These are phyloP conservation scores for Zaprionus vittiger DNA, from an alignment of 1,140 invertebrate species.

Conservation along the genomic window DNA sequence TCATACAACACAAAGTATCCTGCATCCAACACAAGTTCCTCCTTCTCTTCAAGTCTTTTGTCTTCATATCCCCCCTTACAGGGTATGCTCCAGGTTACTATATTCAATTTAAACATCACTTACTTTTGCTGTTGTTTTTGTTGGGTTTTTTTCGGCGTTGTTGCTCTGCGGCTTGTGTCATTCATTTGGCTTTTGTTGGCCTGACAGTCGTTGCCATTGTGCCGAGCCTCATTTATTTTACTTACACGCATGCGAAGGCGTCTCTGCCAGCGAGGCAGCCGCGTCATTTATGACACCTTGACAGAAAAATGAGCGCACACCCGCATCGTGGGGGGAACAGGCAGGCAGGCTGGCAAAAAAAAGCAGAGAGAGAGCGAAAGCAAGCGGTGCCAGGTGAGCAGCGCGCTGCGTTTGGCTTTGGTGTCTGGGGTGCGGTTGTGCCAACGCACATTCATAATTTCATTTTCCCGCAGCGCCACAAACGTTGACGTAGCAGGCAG, in stretches of 20 bases:
- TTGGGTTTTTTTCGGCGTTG: slow-evolving; percentile 33
- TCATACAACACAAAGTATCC: not conserved
- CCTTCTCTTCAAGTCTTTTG: too few species aligned
- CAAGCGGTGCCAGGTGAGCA: slow-evolving; percentile 45
- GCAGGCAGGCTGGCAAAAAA: not conserved
- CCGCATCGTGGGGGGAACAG: not conserved
- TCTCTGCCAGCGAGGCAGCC: slow-evolving; percentile 50
- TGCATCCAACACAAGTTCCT: not conserved
- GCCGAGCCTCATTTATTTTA: slow-evolving; percentile 81
- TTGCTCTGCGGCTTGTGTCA: slow-evolving; percentile 77
- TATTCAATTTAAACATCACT: not conserved
- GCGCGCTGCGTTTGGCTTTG: slow-evolving; percentile 28
- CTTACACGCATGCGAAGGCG: slow-evolving; percentile 69
- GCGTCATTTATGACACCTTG: slow-evolving; percentile 81
- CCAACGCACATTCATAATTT: slow-evolving; percentile 81
- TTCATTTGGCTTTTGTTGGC: slow-evolving; percentile 78
- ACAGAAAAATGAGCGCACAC: slow-evolving; percentile 77
- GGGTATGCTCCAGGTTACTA: not conserved
- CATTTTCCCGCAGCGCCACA: slow-evolving; percentile 62
- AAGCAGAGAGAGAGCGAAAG: not conserved
- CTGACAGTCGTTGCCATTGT: slow-evolving; percentile 60
- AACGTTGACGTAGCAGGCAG: not conserved
- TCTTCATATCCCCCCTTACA: not conserved
- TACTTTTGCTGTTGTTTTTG: slow-evolving; percentile 10
- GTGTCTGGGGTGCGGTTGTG: slow-evolving; percentile 76